phyloP scores from a whole-genome alignment of 2,888 invertebrate species.

The Plemyria rubiginata region DNA sequence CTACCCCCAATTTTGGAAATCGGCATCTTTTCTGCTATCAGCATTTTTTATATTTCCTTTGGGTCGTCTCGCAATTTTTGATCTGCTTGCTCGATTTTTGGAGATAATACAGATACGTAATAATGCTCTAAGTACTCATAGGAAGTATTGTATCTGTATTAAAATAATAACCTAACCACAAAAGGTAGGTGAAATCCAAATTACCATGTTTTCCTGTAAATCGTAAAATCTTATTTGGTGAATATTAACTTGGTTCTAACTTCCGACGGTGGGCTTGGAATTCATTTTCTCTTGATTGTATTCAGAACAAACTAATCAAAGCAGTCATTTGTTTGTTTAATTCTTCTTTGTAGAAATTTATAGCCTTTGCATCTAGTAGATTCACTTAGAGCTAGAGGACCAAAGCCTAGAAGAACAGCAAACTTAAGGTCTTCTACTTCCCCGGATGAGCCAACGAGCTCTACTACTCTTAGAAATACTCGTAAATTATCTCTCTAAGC shows the following conservation, averaged over 20 bases:
- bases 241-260: not conserved
- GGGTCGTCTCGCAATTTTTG: slow-evolving; percentile 31
- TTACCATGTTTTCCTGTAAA: not conserved
- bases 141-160: not conserved
- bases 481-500: too few species aligned
- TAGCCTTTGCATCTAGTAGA: too few species aligned
- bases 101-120: too few species aligned
- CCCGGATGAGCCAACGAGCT: too few species aligned
- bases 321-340: not conserved
- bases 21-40: slow-evolving; percentile 54
- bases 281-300: slow-evolving; percentile 8
- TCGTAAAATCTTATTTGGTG: slow-evolving; percentile 1
- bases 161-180: not conserved
- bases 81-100: not conserved
- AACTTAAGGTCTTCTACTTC: too few species aligned
- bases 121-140: too few species aligned
- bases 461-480: too few species aligned
- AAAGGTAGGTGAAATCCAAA: not conserved
- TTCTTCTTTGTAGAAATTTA: not conserved
- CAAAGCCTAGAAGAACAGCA: too few species aligned
- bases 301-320: slow-evolving; percentile 6
- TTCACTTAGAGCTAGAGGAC: too few species aligned
- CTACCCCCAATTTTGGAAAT: slow-evolving; percentile 59
- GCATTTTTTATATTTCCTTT: slow-evolving; percentile 40
- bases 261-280: not conserved